These are phyloP conservation scores for Apostichopus californicus DNA, from an alignment of 35 echinoderm and acorn worm genomes.

Conservation along the genomic window DNA sequence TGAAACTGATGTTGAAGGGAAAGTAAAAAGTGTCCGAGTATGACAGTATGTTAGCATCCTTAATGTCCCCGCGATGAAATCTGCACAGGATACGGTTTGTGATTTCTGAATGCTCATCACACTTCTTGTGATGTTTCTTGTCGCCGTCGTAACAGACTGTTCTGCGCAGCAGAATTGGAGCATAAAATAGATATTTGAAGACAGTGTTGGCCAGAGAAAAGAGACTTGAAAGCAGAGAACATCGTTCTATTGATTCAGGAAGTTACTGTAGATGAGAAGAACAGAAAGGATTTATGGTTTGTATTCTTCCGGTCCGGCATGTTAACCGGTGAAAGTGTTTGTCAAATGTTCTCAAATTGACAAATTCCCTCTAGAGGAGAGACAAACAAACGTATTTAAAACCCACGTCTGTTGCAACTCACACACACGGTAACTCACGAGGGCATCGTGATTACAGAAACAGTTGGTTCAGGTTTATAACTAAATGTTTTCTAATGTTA, in stretches of 20 bases:
- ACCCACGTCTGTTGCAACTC: not conserved
- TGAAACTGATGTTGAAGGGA: no score
- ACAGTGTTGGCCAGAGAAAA: not conserved
- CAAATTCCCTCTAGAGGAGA: not conserved
- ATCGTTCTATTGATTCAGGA: not conserved
- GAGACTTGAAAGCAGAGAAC: not conserved
- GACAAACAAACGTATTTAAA: not conserved
- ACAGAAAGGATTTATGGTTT: not conserved
- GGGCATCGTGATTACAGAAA: not conserved
- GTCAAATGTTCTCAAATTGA: no score
- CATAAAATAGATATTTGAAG: not conserved
- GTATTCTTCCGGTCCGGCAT: not conserved
- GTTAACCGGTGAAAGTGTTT: not conserved
- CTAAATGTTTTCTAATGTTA: not conserved
- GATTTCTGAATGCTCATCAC: not conserved
- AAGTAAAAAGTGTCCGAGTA: no score
- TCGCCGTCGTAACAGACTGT: not conserved
- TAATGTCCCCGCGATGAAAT: no score
- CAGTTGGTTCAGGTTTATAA: not conserved
- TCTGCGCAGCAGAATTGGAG: not conserved
- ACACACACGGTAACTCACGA: not conserved
- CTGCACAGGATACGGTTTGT: no score
- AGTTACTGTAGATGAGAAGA: not conserved
- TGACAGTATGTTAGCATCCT: no score
- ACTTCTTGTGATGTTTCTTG: not conserved